These are phyloP conservation scores for Phanerotoma sp. DNA, from an alignment of 2,888 invertebrate species.

Conservation along the genomic window DNA sequence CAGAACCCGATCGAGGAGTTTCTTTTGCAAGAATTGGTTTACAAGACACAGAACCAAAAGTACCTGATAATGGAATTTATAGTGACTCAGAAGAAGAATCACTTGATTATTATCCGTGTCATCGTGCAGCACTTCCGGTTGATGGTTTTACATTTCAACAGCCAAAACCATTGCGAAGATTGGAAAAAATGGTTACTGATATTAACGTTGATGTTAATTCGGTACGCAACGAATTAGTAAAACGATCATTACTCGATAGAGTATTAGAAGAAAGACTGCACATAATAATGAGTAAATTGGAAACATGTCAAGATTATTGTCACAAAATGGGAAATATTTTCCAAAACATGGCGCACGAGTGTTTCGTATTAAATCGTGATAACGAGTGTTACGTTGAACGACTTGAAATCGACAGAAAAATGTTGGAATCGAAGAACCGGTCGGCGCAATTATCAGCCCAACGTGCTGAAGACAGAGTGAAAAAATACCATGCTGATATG, in stretches of 20 bases:
- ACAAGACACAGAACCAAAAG: conserved; percentile 43
- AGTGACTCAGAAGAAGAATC: conserved; percentile 56
- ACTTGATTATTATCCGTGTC: conserved; percentile 45
- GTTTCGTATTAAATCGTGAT: too few species aligned
- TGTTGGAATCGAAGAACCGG: too few species aligned
- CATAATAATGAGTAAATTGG: conserved; percentile 42
- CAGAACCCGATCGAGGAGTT: conserved; percentile 81
- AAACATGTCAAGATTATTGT: conserved; percentile 44
- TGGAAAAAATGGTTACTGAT: too few species aligned
- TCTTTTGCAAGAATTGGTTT: conserved; percentile 78
- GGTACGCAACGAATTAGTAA: conserved; percentile 42
- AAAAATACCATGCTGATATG: too few species aligned
- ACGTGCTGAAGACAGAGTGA: too few species aligned
- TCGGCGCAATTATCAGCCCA: too few species aligned
- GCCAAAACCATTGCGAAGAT: conserved; percentile 46
- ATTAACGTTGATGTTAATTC: conserved; percentile 46
- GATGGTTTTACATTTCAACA: too few species aligned
- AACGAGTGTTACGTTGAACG: too few species aligned
- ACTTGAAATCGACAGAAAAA: too few species aligned
- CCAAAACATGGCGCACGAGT: too few species aligned
- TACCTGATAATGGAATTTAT: conserved; percentile 36
- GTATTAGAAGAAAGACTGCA: conserved; percentile 44
- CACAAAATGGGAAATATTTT: too few species aligned
- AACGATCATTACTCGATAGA: conserved; percentile 36
- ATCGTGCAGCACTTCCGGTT: too few species aligned